Percentiles rank a stretch among this genome's conserved stretches.
Evolutionary conservation across 2,113 vertebrate genomes (phyloP).

Genomic region (Siphamia tubifer): DNA sequence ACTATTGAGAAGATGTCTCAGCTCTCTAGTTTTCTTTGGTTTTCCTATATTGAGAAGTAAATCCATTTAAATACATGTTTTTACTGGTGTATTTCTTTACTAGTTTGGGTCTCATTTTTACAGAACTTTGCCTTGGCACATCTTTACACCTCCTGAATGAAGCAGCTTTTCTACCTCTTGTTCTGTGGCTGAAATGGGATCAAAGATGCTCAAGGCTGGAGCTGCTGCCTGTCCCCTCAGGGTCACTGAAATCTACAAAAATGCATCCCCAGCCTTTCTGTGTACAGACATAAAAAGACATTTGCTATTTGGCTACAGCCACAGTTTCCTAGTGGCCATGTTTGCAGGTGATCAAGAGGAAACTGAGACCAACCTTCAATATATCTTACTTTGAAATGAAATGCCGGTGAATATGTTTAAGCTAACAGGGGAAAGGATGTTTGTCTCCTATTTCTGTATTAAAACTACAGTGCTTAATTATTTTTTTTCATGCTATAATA

Average conservation of each 20-base stretch:
- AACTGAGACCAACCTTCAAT: too few relatives aligned
- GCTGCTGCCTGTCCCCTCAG: neutral
- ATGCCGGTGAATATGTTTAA: too few relatives aligned
- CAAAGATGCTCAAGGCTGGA: neutral
- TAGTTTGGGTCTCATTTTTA: neutral
- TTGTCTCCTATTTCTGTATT: too few relatives aligned
- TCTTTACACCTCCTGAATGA: neutral
- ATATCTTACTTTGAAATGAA: too few relatives aligned
- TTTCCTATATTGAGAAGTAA: too few relatives aligned
- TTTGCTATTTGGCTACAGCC: neutral
- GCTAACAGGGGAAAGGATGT: too few relatives aligned
- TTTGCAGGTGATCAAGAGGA: neutral
- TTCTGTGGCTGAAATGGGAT: neutral
- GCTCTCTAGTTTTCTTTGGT: neutral
- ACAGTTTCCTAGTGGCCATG: neutral
- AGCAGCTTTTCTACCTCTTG: neutral
- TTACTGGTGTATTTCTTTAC: too few relatives aligned
- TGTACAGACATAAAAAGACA: neutral
- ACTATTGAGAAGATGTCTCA: neutral
- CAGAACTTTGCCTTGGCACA: neutral
- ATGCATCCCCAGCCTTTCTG: neutral
- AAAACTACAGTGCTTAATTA: too few relatives aligned
- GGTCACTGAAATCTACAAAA: neutral
- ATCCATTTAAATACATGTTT: too few relatives aligned
- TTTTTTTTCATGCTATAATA: too few relatives aligned